These are phyloP conservation scores for Microplitis mediator DNA, from an alignment of 1,140 invertebrate species.

Conservation along the genomic window DNA sequence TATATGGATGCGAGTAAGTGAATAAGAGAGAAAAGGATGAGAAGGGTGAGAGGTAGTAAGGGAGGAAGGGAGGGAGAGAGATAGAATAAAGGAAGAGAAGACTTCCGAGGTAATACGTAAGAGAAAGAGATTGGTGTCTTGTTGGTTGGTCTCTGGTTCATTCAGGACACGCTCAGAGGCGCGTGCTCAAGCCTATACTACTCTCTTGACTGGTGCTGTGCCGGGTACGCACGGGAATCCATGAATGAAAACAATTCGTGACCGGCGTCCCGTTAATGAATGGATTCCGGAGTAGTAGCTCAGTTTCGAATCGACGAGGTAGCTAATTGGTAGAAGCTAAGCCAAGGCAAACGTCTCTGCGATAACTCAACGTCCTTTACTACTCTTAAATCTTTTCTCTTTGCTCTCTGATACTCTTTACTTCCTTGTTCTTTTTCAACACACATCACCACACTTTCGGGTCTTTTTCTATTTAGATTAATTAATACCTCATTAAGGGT, in stretches of 20 bases:
- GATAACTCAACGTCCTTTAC: slow-evolving; percentile 48
- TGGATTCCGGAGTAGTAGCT: slow-evolving; percentile 50
- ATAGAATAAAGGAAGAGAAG: slow-evolving; percentile 3
- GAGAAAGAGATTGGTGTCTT: slow-evolving; percentile 16
- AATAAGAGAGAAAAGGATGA: not conserved
- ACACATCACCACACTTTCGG: no score
- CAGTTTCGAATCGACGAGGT: slow-evolving; percentile 54
- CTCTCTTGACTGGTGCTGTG: no score
- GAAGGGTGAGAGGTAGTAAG: not conserved
- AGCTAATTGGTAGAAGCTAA: slow-evolving; percentile 54
- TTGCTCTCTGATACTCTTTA: no score
- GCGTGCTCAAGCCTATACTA: slow-evolving; percentile 33
- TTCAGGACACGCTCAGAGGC: slow-evolving; percentile 41
- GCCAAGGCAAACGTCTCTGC: slow-evolving; percentile 39
- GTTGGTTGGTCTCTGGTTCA: slow-evolving; percentile 33
- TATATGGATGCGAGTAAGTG: not conserved
- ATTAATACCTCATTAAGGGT: no score
- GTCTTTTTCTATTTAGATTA: no score
- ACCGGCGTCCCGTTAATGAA: slow-evolving; percentile 49
- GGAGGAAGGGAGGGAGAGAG: not conserved
- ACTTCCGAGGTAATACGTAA: slow-evolving; percentile 7
- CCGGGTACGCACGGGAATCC: slow-evolving; percentile 41
- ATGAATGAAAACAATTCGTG: slow-evolving; percentile 59
- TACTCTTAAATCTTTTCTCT: not conserved
- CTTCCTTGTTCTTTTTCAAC: no score